phyloP scores from a whole-genome alignment of 2,888 invertebrate species.

The Trimorus sp. region DNA sequence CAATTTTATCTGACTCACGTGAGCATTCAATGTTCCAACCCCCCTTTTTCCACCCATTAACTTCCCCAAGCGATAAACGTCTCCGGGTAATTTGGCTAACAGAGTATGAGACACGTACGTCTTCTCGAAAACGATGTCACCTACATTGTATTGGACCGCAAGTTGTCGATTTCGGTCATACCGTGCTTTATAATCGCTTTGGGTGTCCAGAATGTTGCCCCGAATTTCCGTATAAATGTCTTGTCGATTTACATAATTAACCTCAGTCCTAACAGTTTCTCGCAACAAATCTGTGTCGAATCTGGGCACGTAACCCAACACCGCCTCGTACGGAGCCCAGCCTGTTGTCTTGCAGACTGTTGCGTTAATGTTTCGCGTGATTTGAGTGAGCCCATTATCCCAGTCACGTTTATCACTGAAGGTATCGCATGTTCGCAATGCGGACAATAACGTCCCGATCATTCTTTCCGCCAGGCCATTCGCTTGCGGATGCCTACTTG shows the following conservation, averaged over 20 bases:
- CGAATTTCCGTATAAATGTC: background rate
- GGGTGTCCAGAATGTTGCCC: background rate
- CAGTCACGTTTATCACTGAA: background rate
- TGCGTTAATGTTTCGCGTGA: background rate
- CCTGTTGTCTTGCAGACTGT: constrained; percentile 6
- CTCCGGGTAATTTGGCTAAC: background rate
- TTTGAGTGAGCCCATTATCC: background rate
- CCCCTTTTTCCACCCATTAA: background rate
- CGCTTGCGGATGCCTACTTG: constrained; percentile 56
- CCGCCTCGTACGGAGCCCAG: constrained; percentile 8
- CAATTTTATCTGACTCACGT: background rate
- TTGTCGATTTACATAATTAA: background rate
- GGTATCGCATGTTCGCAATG: constrained; percentile 6
- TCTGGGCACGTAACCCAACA: constrained; percentile 11
- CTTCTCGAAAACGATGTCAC: background rate
- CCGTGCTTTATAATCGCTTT: background rate
- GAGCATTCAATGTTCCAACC: background rate
- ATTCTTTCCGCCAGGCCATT: constrained; percentile 49
- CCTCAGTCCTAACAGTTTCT: background rate
- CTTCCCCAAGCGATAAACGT: background rate
- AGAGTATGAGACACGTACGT: background rate
- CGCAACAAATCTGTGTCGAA: background rate
- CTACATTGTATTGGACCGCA: background rate
- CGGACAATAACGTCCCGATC: constrained; percentile 37
- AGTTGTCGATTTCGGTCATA: background rate